Evolutionary conservation across 2,888 invertebrate genomes (phyloP), one percentile per base, ranked within the genome.

Genomic region (Lydus trimaculatus): DNA sequence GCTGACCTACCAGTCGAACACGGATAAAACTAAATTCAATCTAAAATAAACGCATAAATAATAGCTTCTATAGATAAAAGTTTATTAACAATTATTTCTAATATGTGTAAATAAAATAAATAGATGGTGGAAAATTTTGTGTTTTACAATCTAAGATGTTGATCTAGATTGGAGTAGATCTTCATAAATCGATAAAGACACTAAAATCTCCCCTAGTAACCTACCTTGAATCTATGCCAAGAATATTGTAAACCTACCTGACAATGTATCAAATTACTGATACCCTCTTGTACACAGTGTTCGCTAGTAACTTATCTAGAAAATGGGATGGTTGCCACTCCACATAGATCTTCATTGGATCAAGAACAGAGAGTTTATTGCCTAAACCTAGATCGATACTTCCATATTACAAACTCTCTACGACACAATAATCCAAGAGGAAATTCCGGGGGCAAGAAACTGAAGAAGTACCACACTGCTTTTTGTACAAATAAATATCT

Each of bases 191-290:
- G 56, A 56, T 56, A 13, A 13, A 20, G 20, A 20, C 8, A 48
- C 9, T 48, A 48, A 9, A 20, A 20, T 48, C 48, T 20, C 8
- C 20, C 11, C 48, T 20, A 20, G 8, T 43, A 43, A 43, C n/a
- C 43, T 7, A 43, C n/a, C n/a, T 25, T 56, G 56, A 56, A 56
- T 56, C 4, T 20, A 25, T 23, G 56, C 25, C 56, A 25, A 56
- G 56, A 23, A 25, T 25, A 56, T 20, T 48, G 20, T 48, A 48
- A 20, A 9, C 11, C 48, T 23, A 11, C 20, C 7, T 20, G 8
- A 48, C 48, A 20, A 48, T 48, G 48, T 56, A 56, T 56, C 56
- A 56, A 23, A 56, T 56, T 25, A 56, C 56, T 13, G 11, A 23
- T 52, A 52, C 17, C 3, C 48, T 9, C 36, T 3, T 9, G 20